Percentiles rank a stretch among this genome's conserved stretches.
These are phyloP conservation scores for Sclerurus mexicanus DNA, from an alignment of 2,113 vertebrate species.

Conservation along the genomic window DNA sequence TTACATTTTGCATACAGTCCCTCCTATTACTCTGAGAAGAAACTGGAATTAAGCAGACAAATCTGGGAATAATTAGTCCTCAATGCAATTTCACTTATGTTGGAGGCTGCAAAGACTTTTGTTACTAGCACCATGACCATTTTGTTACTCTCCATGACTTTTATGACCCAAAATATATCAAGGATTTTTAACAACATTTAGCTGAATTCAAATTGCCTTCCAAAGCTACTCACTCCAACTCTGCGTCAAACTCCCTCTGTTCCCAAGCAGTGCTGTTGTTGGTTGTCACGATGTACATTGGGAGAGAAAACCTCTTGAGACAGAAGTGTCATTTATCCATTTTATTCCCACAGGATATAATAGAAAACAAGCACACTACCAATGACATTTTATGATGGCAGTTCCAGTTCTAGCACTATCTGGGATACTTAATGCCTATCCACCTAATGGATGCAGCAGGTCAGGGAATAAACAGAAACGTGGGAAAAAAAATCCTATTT, in stretches of 20 bases:
- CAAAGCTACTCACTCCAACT: not conserved
- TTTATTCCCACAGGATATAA: not conserved
- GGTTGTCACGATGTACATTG: not conserved
- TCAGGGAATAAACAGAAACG: not conserved
- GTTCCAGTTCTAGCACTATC: not conserved
- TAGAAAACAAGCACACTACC: not conserved
- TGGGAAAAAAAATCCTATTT: not conserved
- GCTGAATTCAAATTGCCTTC: not conserved
- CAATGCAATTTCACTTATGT: rapidly evolving
- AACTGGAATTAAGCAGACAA: not conserved
- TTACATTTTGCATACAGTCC: not conserved
- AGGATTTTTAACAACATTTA: not conserved
- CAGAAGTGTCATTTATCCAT: not conserved
- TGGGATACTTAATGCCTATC: not conserved
- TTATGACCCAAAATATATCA: not conserved
- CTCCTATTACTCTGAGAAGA: not conserved
- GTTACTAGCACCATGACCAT: not conserved
- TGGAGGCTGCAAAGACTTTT: not conserved
- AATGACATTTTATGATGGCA: not conserved
- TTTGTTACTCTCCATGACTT: not conserved
- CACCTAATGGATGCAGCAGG: not conserved
- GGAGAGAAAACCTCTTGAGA: not conserved
- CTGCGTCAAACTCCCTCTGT: not conserved
- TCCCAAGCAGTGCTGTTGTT: not conserved
- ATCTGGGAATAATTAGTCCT: not conserved